A percentile compares a stretch with the other conserved stretches of the same genome.
These are phyloP conservation scores for human DNA, from an alignment of 2,113 vertebrate genomes.

Conservation along the genomic window GRCh38 chr18:59780501-59781000, in stretches of 20 bases:
- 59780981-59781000: too few relatives aligned
- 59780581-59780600: background rate
- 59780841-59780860: background rate
- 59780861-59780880: background rate
- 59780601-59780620: background rate
- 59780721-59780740: background rate
- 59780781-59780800: background rate
- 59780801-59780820: background rate
- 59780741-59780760: background rate
- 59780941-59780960: too few relatives aligned
- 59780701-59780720: background rate
- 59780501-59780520: too few relatives aligned
- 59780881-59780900: too few relatives aligned
- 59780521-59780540: too few relatives aligned
- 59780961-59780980: too few relatives aligned
- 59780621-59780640: background rate
- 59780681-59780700: background rate
- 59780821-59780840: background rate
- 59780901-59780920: too few relatives aligned
- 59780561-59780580: background rate
- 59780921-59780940: too few relatives aligned
- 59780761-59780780: background rate
- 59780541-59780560: conserved; percentile 59
- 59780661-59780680: background rate
- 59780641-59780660: background rate